Evolutionary conservation across 2,888 invertebrate species (phyloP).

Genomic region (Agriopis marginaria): DNA sequence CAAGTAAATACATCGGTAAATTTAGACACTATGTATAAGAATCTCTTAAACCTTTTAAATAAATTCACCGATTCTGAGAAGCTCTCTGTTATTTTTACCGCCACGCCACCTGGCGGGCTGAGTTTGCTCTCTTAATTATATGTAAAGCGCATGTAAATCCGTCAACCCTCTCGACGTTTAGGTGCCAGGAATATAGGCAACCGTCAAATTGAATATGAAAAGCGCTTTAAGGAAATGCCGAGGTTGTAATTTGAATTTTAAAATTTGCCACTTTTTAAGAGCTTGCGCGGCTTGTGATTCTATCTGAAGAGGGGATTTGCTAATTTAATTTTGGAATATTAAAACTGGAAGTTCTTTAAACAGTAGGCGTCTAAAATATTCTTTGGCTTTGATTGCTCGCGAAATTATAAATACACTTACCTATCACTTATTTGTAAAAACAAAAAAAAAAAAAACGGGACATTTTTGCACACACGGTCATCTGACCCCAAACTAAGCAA

Average conservation of each 20-base stretch:
- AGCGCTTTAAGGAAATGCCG: slow-evolving; percentile 48
- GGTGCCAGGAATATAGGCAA: slow-evolving; percentile 46
- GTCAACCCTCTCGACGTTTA: slow-evolving; percentile 48
- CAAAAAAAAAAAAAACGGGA: too few relatives aligned
- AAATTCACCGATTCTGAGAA: slow-evolving; percentile 12
- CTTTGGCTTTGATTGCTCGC: neutral
- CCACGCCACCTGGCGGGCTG: slow-evolving; percentile 43
- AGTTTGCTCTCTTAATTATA: slow-evolving; percentile 57
- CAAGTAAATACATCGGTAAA: neutral
- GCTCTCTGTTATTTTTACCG: slow-evolving; percentile 35
- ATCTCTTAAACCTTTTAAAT: slow-evolving; percentile 1
- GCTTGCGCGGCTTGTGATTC: slow-evolving; percentile 33
- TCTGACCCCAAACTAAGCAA: too few relatives aligned
- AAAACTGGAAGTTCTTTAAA: slow-evolving; percentile 6
- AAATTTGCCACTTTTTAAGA: slow-evolving; percentile 45
- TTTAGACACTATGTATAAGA: neutral
- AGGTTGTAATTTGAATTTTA: slow-evolving; percentile 54
- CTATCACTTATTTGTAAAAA: too few relatives aligned
- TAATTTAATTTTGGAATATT: slow-evolving; percentile 13
- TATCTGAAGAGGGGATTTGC: slow-evolving; percentile 18
- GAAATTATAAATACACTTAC: too few relatives aligned
- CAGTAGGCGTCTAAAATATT: neutral
- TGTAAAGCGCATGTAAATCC: slow-evolving; percentile 68
- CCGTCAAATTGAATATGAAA: slow-evolving; percentile 57
- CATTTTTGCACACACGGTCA: too few relatives aligned